Conservation (phyloP, 1,140 invertebrate genomes). For the Ptiloglossa arizonensis region DNA sequence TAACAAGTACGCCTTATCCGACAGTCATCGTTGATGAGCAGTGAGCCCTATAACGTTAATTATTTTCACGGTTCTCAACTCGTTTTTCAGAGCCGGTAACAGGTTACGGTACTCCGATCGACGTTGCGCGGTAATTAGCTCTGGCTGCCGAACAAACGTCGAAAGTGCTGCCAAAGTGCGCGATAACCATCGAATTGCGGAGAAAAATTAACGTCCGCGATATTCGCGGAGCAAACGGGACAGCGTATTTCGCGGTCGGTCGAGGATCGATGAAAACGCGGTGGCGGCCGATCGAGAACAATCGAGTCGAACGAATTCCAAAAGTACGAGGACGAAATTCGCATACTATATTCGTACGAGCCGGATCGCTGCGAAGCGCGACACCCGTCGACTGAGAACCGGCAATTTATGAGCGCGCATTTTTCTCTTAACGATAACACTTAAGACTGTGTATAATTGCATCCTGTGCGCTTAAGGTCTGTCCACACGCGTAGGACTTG, state of each 20-base stretch:
- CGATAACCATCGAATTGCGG: neutral
- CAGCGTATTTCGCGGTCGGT: neutral
- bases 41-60: slow-evolving; percentile 79
- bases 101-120: slow-evolving; percentile 5
- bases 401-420: slow-evolving; percentile 69
- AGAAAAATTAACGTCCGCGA: neutral
- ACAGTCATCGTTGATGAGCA: slow-evolving; percentile 75
- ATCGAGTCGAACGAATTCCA: slow-evolving; percentile 41
- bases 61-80: slow-evolving; percentile 72
- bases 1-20: slow-evolving; percentile 76
- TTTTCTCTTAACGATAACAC: slow-evolving; percentile 76
- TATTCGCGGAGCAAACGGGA: neutral
- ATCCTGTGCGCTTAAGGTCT: slow-evolving; percentile 72
- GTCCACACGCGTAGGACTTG: slow-evolving; percentile 37
- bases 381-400: slow-evolving; percentile 67
- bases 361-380: slow-evolving; percentile 1
- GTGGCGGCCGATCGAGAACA: slow-evolving; percentile 34
- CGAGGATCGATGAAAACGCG: slow-evolving; percentile 9
- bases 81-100: slow-evolving; percentile 12
- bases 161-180: neutral
- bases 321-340: slow-evolving; percentile 29
- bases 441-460: slow-evolving; percentile 77
- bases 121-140: slow-evolving; percentile 23
- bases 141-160: neutral
- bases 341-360: slow-evolving; percentile 50